These are phyloP conservation scores for Rhagophthalmus giganteus DNA, from an alignment of 2,888 invertebrate genomes.

Conservation along the genomic window DNA sequence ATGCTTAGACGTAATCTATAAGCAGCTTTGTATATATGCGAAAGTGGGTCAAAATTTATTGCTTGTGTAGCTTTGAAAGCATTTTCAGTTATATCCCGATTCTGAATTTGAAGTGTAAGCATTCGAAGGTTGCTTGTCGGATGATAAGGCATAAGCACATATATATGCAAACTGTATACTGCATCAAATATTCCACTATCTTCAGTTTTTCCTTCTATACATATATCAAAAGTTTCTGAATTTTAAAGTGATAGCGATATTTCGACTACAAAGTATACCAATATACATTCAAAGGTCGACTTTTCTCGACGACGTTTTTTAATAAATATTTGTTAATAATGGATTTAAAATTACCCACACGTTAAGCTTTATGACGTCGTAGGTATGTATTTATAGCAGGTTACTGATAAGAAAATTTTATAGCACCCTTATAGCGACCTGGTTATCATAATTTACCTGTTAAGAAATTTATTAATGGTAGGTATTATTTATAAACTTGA, in stretches of 20 bases:
- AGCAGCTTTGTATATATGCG: constrained; percentile 6
- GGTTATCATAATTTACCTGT: constrained; percentile 31
- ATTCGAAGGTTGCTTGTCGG: constrained; percentile 18
- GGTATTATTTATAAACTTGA: constrained; percentile 25
- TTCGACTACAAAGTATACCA: constrained; percentile 1
- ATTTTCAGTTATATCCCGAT: constrained; percentile 17
- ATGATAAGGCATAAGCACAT: constrained; percentile 22
- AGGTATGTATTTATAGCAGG: constrained; percentile 24
- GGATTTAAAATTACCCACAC: constrained; percentile 19
- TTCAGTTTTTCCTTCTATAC: constrained; percentile 17
- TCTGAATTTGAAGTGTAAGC: constrained; percentile 20
- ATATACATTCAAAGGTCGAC: not conserved
- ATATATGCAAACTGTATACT: constrained; percentile 20
- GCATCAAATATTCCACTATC: constrained; percentile 25
- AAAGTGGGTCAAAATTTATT: constrained; percentile 13
- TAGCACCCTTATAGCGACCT: constrained; percentile 23
- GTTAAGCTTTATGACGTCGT: constrained; percentile 18
- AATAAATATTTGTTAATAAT: constrained; percentile 30
- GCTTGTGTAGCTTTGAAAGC: constrained; percentile 10
- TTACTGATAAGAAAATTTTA: constrained; percentile 27
- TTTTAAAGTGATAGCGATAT: constrained; percentile 10
- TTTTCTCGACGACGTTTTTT: not conserved
- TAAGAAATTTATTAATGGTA: constrained; percentile 31
- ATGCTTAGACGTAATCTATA: constrained; percentile 2
- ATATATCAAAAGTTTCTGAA: constrained; percentile 17